These are phyloP conservation scores for Acromyrmex echinatior DNA, from an alignment of 1,140 invertebrate species.

Conservation along the genomic window DNA sequence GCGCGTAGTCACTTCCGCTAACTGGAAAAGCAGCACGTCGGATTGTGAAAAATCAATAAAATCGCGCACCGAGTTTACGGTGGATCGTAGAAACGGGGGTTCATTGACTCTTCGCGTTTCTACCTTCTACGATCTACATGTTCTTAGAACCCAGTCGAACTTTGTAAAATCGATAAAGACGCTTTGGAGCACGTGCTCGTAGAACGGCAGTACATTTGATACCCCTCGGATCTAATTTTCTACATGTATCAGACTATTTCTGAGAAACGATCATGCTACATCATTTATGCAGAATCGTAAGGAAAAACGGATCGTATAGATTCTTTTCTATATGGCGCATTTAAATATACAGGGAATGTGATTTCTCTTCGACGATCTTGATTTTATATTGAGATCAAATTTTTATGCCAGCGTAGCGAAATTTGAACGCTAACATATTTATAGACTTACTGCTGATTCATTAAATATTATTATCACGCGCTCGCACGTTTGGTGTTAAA, in stretches of 20 bases:
- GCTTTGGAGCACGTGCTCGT: not conserved
- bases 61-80: conserved; percentile 51
- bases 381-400: conserved; percentile 4
- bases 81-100: conserved; percentile 35
- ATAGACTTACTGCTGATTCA: not conserved
- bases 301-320: no score
- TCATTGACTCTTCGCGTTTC: conserved; percentile 45
- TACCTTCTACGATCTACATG: conserved; percentile 40
- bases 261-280: not conserved
- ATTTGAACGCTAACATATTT: conserved; percentile 11
- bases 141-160: conserved; percentile 47
- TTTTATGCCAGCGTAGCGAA: not conserved
- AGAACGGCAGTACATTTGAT: not conserved
- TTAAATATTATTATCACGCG: conserved; percentile 5
- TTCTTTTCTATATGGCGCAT: not conserved
- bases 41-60: conserved; percentile 63
- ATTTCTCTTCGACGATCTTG: not conserved
- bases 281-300: not conserved
- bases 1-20: conserved; percentile 56
- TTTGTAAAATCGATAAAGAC: conserved; percentile 49
- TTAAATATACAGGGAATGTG: not conserved
- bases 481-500: conserved; percentile 14
- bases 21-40: conserved; percentile 62
- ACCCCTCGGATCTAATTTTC: conserved; percentile 7
- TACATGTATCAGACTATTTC: conserved; percentile 3